phyloP scores from a whole-genome alignment of 2,113 vertebrate genomes.

The Neodontobutis hainanensis region DNA sequence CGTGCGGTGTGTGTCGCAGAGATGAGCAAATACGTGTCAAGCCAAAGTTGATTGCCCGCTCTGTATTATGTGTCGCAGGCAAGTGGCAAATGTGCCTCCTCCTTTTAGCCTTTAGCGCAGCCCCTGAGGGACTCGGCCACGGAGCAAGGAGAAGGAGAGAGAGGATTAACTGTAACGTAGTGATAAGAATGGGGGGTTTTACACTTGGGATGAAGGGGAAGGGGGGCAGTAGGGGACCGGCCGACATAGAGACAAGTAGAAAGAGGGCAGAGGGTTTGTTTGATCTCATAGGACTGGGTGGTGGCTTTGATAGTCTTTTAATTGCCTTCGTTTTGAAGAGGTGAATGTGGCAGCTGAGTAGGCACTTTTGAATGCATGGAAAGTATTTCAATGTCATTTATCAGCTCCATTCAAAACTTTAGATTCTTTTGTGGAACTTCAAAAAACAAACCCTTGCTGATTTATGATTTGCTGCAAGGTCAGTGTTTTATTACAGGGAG shows the following conservation, averaged over 20 bases:
- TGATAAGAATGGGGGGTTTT: constrained; percentile 86
- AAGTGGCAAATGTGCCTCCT: constrained; percentile 95
- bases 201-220: constrained; percentile 59
- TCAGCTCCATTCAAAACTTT: background rate
- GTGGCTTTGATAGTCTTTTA: constrained; percentile 76
- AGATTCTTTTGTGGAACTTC: constrained; percentile 41
- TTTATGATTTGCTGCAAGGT: background rate
- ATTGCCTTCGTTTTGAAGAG: constrained; percentile 60
- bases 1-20: constrained; percentile 75
- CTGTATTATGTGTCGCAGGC: constrained; percentile 97
- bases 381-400: constrained; percentile 4
- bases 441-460: background rate
- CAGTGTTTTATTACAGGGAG: background rate
- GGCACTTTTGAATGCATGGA: constrained; percentile 23
- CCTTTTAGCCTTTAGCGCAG: constrained; percentile 87
- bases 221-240: constrained; percentile 43
- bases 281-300: constrained; percentile 72
- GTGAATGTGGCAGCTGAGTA: constrained; percentile 34
- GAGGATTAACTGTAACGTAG: constrained; percentile 88
- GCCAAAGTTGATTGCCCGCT: constrained; percentile 98
- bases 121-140: constrained; percentile 71
- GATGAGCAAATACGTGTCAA: constrained; percentile 99
- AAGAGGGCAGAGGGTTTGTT: constrained; percentile 63
- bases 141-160: constrained; percentile 66
- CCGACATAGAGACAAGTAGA: constrained; percentile 28